phyloP scores from a whole-genome alignment of 2,797 vertebrate species.

The Ispidina picta region DNA sequence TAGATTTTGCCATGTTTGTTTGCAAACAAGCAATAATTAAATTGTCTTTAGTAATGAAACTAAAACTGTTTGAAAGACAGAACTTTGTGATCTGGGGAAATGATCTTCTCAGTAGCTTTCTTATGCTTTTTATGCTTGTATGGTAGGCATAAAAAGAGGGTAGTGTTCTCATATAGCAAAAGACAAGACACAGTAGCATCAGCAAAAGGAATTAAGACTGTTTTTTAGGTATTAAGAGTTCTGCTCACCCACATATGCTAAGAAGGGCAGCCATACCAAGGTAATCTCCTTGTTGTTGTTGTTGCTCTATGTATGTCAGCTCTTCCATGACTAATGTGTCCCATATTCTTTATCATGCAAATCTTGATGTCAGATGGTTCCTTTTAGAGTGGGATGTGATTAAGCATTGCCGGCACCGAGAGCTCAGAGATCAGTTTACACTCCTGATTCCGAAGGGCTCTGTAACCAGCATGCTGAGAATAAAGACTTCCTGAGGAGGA shows the following conservation, averaged over 20 bases:
- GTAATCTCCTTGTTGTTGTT: conserved; percentile 11
- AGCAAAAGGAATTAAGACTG: not conserved
- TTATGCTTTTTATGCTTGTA: not conserved
- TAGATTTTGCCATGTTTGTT: not conserved
- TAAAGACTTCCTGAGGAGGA: conserved; percentile 20
- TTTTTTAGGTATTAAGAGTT: not conserved
- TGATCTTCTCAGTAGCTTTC: not conserved
- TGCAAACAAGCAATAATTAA: not conserved
- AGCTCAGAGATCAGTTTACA: conserved; percentile 39
- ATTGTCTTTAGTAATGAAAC: not conserved
- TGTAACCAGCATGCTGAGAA: not conserved
- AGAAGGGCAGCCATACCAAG: not conserved
- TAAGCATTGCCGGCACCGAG: not conserved
- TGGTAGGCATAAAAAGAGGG: not conserved
- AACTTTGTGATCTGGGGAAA: not conserved
- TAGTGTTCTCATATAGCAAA: not conserved
- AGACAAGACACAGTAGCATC: not conserved
- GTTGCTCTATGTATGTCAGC: conserved; percentile 18
- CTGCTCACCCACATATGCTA: not conserved
- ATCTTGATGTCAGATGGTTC: conserved; percentile 64
- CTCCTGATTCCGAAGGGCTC: not conserved
- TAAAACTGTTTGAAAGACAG: not conserved
- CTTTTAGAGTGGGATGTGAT: conserved; percentile 48
- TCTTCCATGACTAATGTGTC: conserved; percentile 62
- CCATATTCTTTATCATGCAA: conserved; percentile 52